These are phyloP conservation scores for Pomacea maculata DNA, from an alignment of 1,140 invertebrate species.

Conservation along the genomic window DNA sequence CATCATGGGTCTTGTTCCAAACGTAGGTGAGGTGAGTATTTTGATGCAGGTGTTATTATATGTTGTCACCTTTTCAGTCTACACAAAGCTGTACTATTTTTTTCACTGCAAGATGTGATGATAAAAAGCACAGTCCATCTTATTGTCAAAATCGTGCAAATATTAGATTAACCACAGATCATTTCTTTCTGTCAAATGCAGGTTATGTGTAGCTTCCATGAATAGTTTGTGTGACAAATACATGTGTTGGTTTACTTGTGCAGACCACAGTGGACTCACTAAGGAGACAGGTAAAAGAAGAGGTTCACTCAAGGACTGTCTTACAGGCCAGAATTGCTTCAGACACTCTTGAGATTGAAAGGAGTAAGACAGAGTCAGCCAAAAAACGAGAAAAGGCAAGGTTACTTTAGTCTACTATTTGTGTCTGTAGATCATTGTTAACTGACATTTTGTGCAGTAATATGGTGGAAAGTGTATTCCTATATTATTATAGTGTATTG, in stretches of 20 bases:
- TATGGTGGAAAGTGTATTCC: not conserved
- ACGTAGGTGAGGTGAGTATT: too few relatives aligned
- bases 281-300: conserved; percentile 60
- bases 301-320: conserved; percentile 57
- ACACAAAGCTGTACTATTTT: too few relatives aligned
- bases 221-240: too few relatives aligned
- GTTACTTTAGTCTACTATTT: not conserved
- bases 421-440: not conserved
- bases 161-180: too few relatives aligned
- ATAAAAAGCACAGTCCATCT: too few relatives aligned
- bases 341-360: conserved; percentile 50
- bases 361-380: conserved; percentile 46
- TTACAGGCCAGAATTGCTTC: conserved; percentile 56
- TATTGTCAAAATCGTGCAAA: too few relatives aligned
- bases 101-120: too few relatives aligned
- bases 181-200: too few relatives aligned
- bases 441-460: not conserved
- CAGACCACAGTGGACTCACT: conserved; percentile 52
- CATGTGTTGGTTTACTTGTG: conserved; percentile 8
- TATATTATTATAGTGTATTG: not conserved
- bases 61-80: too few relatives aligned
- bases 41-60: too few relatives aligned
- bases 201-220: too few relatives aligned
- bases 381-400: conserved; percentile 56
- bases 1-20: too few relatives aligned